Percentiles rank a stretch among this genome's conserved stretches.
Evolutionary conservation across 2,888 invertebrate genomes (phyloP).

Genomic region (Macrophya annulata): DNA sequence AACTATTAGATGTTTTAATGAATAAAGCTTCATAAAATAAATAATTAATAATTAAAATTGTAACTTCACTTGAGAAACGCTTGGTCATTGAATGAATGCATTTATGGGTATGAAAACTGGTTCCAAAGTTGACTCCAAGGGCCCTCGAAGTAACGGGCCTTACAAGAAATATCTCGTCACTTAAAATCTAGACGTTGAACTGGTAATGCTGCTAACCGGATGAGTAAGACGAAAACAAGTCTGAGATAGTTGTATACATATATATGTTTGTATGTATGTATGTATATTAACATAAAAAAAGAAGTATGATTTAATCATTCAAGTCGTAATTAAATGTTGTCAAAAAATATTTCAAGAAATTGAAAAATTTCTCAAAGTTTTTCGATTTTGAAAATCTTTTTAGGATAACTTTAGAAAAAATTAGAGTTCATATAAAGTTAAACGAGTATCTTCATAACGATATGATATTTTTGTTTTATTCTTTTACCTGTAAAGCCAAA

Average conservation of each 20-base stretch:
- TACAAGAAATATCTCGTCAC: slow-evolving; percentile 36
- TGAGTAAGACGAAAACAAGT: slow-evolving; percentile 24
- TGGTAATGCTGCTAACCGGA: slow-evolving; percentile 15
- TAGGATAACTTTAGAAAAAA: too few species aligned
- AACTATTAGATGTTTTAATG: not conserved
- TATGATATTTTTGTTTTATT: too few species aligned
- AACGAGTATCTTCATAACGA: not conserved
- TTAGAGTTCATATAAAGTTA: too few species aligned
- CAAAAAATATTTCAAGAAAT: not conserved
- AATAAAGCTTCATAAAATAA: not conserved
- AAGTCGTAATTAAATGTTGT: not conserved
- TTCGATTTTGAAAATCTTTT: too few species aligned
- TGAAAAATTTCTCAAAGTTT: not conserved
- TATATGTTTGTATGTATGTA: not conserved
- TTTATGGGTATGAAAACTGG: slow-evolving; percentile 28
- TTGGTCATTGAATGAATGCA: slow-evolving; percentile 1
- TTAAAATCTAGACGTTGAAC: slow-evolving; percentile 32
- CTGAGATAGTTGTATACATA: not conserved
- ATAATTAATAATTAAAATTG: not conserved
- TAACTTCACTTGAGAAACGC: slow-evolving; percentile 7
- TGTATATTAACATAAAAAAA: not conserved
- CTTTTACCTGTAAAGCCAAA: slow-evolving; percentile 90
- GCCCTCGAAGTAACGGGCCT: slow-evolving; percentile 47
- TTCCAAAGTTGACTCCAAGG: slow-evolving; percentile 35
- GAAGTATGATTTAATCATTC: not conserved